These are phyloP conservation scores for Hirtodrosophila alboralis DNA, from an alignment of 2,888 invertebrate species.

Conservation along the genomic window DNA sequence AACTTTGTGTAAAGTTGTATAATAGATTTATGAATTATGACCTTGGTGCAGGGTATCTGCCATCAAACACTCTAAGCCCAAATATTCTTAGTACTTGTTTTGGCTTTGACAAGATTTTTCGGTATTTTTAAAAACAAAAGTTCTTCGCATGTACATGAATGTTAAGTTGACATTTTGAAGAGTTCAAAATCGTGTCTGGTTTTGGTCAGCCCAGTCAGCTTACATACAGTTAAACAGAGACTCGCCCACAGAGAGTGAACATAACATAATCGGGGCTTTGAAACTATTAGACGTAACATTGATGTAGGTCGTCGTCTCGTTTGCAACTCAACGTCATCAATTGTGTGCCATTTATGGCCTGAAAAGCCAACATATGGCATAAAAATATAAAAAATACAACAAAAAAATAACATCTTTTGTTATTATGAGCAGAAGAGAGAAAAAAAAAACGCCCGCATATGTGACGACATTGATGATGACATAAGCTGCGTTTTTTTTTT, in stretches of 20 bases:
- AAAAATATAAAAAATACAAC: constrained; percentile 16
- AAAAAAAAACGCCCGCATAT: constrained; percentile 52
- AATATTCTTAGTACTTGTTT: not conserved
- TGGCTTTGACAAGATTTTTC: not conserved
- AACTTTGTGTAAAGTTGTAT: too few species aligned
- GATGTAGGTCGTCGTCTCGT: constrained; percentile 64
- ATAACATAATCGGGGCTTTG: constrained; percentile 45
- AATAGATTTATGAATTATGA: too few species aligned
- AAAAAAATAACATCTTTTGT: constrained; percentile 52
- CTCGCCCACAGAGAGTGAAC: constrained; percentile 34
- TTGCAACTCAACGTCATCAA: constrained; percentile 40
- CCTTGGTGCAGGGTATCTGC: too few species aligned
- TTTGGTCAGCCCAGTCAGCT: constrained; percentile 16
- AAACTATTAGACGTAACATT: constrained; percentile 54
- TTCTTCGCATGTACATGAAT: constrained; percentile 2
- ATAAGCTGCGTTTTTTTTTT: constrained; percentile 52
- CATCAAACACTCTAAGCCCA: too few species aligned
- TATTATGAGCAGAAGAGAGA: constrained; percentile 38
- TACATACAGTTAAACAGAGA: not conserved
- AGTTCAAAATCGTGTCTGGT: constrained; percentile 13
- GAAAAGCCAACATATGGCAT: constrained; percentile 46
- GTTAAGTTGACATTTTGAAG: constrained; percentile 44
- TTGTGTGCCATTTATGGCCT: constrained; percentile 54
- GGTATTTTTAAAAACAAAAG: too few species aligned
- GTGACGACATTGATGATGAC: constrained; percentile 43